These are phyloP conservation scores for Cheilosia vulpina DNA, from an alignment of 2,888 invertebrate genomes.

Conservation along the genomic window DNA sequence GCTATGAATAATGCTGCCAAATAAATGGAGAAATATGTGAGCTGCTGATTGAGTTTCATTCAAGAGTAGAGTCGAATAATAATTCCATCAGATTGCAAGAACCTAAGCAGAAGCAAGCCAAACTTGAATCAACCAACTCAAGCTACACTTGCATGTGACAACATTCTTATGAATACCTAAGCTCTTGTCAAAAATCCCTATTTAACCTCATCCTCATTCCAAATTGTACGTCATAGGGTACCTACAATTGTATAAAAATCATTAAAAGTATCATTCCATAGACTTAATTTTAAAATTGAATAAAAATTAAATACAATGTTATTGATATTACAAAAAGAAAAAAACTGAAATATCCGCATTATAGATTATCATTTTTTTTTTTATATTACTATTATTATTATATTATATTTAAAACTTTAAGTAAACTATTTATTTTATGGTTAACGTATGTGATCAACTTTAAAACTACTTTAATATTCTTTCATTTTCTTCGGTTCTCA, in stretches of 20 bases:
- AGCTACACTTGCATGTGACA: too few relatives aligned
- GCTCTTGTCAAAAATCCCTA: background rate
- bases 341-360: background rate
- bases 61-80: too few relatives aligned
- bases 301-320: background rate
- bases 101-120: too few relatives aligned
- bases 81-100: too few relatives aligned
- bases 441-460: background rate
- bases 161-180: background rate
- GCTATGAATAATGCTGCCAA: too few relatives aligned
- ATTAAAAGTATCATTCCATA: background rate
- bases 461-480: constrained; percentile 24
- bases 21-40: too few relatives aligned
- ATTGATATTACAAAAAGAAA: background rate
- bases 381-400: too few relatives aligned
- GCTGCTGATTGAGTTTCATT: too few relatives aligned
- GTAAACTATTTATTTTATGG: background rate
- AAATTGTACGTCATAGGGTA: background rate
- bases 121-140: too few relatives aligned
- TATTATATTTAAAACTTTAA: constrained; percentile 1
- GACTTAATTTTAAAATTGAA: background rate
- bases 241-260: constrained; percentile 1
- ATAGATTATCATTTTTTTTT: background rate
- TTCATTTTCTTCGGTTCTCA: constrained; percentile 40
- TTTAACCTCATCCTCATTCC: background rate